A percentile compares a stretch with the other conserved stretches of the same genome.
These are phyloP conservation scores for Chitala chitala DNA, from an alignment of 2,113 vertebrate species.

Conservation along the genomic window DNA sequence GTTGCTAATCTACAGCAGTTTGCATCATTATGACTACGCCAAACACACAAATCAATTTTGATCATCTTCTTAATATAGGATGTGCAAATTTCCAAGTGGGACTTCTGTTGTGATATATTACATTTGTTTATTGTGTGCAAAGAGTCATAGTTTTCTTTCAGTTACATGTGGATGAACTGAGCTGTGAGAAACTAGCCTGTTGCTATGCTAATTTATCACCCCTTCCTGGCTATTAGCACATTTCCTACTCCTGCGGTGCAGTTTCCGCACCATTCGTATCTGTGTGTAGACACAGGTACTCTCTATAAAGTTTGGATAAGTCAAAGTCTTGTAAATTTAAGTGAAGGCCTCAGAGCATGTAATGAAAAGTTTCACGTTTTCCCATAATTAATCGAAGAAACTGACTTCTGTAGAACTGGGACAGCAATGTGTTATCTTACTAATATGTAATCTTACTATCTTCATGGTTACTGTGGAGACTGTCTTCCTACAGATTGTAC, in stretches of 20 bases:
- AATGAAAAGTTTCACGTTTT: too few species aligned
- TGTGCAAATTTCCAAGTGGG: not conserved
- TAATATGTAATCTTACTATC: not conserved
- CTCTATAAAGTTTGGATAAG: not conserved
- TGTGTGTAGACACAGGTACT: not conserved
- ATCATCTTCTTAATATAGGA: too few species aligned
- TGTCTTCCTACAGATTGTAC: not conserved
- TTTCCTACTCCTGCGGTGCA: constrained; percentile 37
- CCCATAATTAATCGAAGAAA: too few species aligned
- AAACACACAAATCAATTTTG: too few species aligned
- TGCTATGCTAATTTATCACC: constrained; percentile 51
- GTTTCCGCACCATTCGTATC: constrained; percentile 28
- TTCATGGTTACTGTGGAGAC: constrained; percentile 8
- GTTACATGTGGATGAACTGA: constrained; percentile 49
- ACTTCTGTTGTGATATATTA: not conserved
- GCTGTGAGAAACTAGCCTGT: constrained; percentile 51
- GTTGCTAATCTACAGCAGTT: too few species aligned
- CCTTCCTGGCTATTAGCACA: constrained; percentile 45
- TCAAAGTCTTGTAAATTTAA: not conserved
- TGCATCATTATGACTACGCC: too few species aligned
- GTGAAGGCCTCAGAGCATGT: too few species aligned
- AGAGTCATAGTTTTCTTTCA: constrained; percentile 28
- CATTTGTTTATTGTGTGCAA: constrained; percentile 36
- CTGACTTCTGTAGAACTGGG: not conserved
- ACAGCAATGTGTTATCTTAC: not conserved